These are phyloP conservation scores for Anoncus sp. DNA, from an alignment of 2,888 invertebrate genomes.

Conservation along the genomic window DNA sequence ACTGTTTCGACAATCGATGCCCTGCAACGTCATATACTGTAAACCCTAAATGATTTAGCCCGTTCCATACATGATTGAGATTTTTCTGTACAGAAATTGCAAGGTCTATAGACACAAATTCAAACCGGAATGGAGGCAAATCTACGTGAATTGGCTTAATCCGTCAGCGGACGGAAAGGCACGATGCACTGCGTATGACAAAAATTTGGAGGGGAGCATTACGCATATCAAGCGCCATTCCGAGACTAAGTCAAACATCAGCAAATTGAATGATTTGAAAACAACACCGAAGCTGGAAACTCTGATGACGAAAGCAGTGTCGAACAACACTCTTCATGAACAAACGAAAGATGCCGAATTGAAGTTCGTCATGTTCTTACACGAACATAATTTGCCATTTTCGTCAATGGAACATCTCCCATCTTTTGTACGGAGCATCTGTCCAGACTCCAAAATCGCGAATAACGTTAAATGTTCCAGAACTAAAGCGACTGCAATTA, in stretches of 20 bases:
- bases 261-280: not conserved
- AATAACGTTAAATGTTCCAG: constrained; percentile 60
- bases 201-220: constrained; percentile 23
- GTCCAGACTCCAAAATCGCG: constrained; percentile 63
- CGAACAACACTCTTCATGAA: too few species aligned
- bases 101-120: constrained; percentile 28
- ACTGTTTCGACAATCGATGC: too few species aligned
- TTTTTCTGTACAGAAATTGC: constrained; percentile 12
- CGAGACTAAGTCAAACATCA: constrained; percentile 21
- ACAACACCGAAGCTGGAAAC: constrained; percentile 13
- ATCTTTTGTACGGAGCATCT: constrained; percentile 27
- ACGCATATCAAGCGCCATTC: constrained; percentile 21
- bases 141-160: constrained; percentile 16
- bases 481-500: constrained; percentile 55
- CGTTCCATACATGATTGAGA: too few species aligned
- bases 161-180: constrained; percentile 14
- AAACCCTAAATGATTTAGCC: too few species aligned
- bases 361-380: constrained; percentile 62
- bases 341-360: constrained; percentile 38
- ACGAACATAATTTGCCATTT: constrained; percentile 67
- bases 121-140: constrained; percentile 27
- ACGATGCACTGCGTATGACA: constrained; percentile 27
- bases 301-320: not conserved
- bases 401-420: constrained; percentile 65
- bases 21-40: too few species aligned